Evolutionary conservation across 1,140 invertebrate genomes (phyloP), one percentile per base, ranked within the genome.

Genomic region (Vollenhovia emeryi): DNA sequence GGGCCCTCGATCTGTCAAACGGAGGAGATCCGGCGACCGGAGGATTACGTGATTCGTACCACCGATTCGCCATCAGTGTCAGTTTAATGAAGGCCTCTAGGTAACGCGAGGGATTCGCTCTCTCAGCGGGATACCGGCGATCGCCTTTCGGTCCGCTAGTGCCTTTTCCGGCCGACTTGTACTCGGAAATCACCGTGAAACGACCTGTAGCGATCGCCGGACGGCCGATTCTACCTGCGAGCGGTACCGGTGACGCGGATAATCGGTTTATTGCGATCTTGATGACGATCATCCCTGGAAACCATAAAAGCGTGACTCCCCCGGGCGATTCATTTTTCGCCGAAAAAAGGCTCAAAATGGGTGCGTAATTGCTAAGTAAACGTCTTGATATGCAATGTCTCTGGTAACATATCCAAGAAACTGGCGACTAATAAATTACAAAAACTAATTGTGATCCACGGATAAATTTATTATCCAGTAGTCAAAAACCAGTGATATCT

Each of bases 71-170:
- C 90, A 92, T 91, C 90, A 88, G 91, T 92, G 92, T 92, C 91
- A 92, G 91, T 92, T 91, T 91, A 92, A 92, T 92, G 91, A 91
- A 91, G 91, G 91, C 86, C 92, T 91, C 91, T 86, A 89, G 89
- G 87, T 89, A 89, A 91, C 88, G 86, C 86, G 91, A 90, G 86
- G 55, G 84, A 88, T 85, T 87, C 84, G 82, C 86, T 33, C 79
- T 82, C 76, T 69, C 92, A 90, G 91, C 91, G 90, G 92, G 92
- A 89, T 68, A 85, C 87, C 88, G 89, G 89, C 89, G 87, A 92
- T 91, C 87, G 88, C 86, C 91, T 92, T 92, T 92, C 91, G 84
- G 87, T 80, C 85, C 78, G 85, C 88, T 43, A 43, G 36, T 45
- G 76, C 85, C 86, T 66, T 73, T 66, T 52, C 74, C 57, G 66